Evolutionary conservation across 37 sponge, comb jelly and placozoan genomes (phyloP).

Genomic region (Halisarca cf. caerulea): DNA sequence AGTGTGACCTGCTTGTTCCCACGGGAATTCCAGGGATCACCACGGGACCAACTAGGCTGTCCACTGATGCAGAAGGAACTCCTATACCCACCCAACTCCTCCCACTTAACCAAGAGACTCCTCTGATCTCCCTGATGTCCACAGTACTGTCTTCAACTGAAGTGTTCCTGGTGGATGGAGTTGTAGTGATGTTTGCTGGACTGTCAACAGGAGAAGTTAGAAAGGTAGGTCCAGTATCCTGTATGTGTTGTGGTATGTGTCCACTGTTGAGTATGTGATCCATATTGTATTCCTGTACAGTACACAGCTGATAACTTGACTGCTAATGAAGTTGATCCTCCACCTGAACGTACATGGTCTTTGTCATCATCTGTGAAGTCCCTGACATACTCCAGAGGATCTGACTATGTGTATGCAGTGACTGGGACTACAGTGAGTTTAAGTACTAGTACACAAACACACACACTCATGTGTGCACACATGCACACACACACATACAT

Average conservation of each 20-base stretch:
- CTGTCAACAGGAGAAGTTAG: background rate
- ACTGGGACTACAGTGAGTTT: constrained; percentile 29
- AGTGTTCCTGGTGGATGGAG: background rate
- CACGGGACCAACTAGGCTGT: background rate
- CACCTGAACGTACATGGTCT: constrained; percentile 11
- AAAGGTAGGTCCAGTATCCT: background rate
- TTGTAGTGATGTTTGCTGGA: background rate
- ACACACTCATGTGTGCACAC: no score
- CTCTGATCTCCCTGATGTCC: background rate
- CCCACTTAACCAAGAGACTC: background rate
- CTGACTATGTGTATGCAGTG: constrained; percentile 44
- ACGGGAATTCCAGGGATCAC: no score
- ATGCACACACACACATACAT: no score
- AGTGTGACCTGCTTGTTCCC: no score
- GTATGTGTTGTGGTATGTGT: no score
- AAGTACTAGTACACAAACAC: no score
- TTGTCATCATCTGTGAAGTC: constrained; percentile 28
- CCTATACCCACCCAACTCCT: no score
- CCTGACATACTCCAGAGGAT: constrained; percentile 39
- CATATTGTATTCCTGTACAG: background rate
- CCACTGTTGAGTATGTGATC: no score
- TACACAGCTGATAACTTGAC: background rate
- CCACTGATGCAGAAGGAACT: background rate
- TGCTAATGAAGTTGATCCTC: background rate
- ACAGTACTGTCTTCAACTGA: background rate